Evolutionary conservation across 1,140 invertebrate species (phyloP).

Genomic region (Brachionus asplanchnoidis): DNA sequence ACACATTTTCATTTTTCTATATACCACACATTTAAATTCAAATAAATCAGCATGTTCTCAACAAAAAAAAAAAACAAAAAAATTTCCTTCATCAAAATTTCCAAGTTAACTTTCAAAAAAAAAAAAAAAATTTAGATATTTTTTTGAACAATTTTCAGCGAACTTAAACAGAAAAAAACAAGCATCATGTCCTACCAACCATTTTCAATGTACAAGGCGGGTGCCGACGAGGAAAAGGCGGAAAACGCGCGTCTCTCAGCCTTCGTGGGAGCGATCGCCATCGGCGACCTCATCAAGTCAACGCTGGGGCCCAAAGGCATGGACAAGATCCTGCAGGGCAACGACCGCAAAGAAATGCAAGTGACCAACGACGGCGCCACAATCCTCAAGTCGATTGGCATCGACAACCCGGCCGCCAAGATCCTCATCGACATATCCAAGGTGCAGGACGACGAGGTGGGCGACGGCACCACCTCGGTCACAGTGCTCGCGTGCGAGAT

Average conservation of each 20-base stretch:
- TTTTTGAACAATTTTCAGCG: background rate
- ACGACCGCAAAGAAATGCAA: conserved; percentile 75
- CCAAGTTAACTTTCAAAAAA: background rate
- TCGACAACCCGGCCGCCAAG: conserved; percentile 98
- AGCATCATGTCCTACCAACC: conserved; percentile 68
- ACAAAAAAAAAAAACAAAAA: background rate
- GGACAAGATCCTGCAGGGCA: conserved; percentile 93
- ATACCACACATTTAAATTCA: background rate
- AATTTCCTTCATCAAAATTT: background rate
- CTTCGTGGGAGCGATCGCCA: conserved; percentile 94
- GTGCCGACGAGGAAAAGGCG: conserved; percentile 93
- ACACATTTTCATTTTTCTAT: background rate
- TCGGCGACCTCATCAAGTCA: conserved; percentile 95
- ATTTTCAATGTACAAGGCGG: conserved; percentile 82
- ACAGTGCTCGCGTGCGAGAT: conserved; percentile 93
- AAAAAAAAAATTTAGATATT: background rate
- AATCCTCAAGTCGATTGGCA: conserved; percentile 89
- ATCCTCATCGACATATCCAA: conserved; percentile 94
- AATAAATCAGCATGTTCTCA: conserved; percentile 20
- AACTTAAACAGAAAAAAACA: background rate
- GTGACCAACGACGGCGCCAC: conserved; percentile 99
- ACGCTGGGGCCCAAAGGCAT: conserved; percentile 98
- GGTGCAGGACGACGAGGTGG: conserved; percentile 98
- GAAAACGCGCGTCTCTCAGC: conserved; percentile 90
- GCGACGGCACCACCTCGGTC: conserved; percentile 98